Base-by-base conservation (phyloP, 2,888 invertebrate species). In the Epistrophe eligans region DNA sequence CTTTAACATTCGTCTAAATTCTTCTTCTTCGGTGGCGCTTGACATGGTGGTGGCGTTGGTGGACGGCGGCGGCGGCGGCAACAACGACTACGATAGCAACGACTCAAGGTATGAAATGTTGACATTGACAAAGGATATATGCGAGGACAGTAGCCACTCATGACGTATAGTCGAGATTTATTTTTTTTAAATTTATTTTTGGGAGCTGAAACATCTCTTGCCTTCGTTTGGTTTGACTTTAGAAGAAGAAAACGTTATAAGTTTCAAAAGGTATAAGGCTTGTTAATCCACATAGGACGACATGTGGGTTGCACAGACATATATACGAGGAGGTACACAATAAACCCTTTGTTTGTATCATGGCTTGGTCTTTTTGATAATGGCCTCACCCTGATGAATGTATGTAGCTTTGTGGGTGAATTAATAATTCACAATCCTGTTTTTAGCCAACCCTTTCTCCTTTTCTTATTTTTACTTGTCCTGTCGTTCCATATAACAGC, bases 71-170 rank as follows among this genome's bases (percentile, higher is more conserved):
- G 10, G 11, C 48, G 35, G 10, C 32, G 8, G 15, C 8, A 50
- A 28, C 17, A 11, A 10, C n/a, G 66, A 13, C 35, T 10, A 32
- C 64, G 35, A 19, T 17, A n/a, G 15, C 48, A 35, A 28, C 10
- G n/a, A 52, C 38, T 40, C 40, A 55, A 50, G 55, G 74, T 79
- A 58, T 73, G 64, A 77, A 77, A 57, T 71, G 79, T 79, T 87
- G 87, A 87, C 87, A 35, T 87, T 87, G 87, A 87, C 83, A 87
- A 24, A 87, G 87, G 87, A 87, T 87, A 87, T 87, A 87, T 79
- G 83, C 83, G 83, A 87, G 83, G 83, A 87, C 87, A 87, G 82
- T 83, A 83, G 87, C 87, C 87, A 83, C 83, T 87, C 87, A 87
- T 67, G 87, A 76, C 66, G 35, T 32, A 24, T 2, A 77, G 71